Conservation (phyloP, 2,888 invertebrate genomes). For the Eupeodes latifasciatus region DNA sequence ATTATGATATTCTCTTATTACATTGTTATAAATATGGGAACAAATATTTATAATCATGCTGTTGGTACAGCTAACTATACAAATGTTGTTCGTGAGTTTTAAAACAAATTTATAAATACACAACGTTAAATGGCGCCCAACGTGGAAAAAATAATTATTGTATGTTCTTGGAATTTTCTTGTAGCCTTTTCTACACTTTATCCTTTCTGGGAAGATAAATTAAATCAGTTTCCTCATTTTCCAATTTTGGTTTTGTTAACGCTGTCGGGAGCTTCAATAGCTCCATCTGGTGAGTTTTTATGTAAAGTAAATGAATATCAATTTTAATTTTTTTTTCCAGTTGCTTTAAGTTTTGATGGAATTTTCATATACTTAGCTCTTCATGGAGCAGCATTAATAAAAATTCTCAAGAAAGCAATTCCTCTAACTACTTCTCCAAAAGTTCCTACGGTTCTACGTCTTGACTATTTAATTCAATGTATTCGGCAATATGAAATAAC, state of each 20-base stretch:
- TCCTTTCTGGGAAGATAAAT: constrained; percentile 80
- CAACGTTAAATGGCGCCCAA: constrained; percentile 23
- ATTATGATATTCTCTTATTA: constrained; percentile 77
- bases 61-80: constrained; percentile 75
- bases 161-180: background rate
- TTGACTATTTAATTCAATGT: constrained; percentile 80
- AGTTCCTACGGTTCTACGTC: constrained; percentile 78
- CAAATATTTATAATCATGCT: constrained; percentile 77
- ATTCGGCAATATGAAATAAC: constrained; percentile 80
- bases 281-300: constrained; percentile 79
- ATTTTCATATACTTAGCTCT: constrained; percentile 79
- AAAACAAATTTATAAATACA: no score
- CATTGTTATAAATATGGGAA: constrained; percentile 76
- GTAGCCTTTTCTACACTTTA: constrained; percentile 79
- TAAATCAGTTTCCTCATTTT: constrained; percentile 80
- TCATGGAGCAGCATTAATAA: constrained; percentile 79
- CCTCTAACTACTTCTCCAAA: constrained; percentile 78
- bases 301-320: background rate
- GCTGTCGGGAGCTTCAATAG: constrained; percentile 75
- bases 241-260: constrained; percentile 78
- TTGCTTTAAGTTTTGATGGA: constrained; percentile 81
- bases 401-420: constrained; percentile 79
- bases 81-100: constrained; percentile 78
- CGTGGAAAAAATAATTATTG: background rate
- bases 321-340: constrained; percentile 62